Evolutionary conservation across 1,140 invertebrate genomes (phyloP).

Genomic region (Habropoda laboriosa): DNA sequence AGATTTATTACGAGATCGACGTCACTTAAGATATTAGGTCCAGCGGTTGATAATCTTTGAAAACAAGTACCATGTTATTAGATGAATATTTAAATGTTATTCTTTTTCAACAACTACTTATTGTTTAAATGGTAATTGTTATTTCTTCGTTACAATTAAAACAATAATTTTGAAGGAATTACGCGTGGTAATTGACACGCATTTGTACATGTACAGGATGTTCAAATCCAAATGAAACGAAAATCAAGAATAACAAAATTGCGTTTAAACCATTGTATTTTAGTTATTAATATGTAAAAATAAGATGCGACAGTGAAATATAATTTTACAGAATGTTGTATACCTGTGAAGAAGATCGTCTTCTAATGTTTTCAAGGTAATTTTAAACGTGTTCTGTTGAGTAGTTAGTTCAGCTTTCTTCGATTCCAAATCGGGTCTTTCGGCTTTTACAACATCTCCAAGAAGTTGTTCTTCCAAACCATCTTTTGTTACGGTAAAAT

Average conservation of each 20-base stretch:
- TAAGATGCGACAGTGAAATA: neutral
- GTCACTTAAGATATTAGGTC: conserved; percentile 95
- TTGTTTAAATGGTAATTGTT: too few relatives aligned
- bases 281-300: neutral
- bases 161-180: too few relatives aligned
- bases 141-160: too few relatives aligned
- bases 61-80: neutral
- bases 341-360: conserved; percentile 90
- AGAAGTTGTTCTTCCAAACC: conserved; percentile 96
- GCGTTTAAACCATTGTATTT: neutral
- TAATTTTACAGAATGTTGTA: too few relatives aligned
- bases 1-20: conserved; percentile 95
- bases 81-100: too few relatives aligned
- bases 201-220: too few relatives aligned
- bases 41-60: conserved; percentile 90
- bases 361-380: conserved; percentile 94
- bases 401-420: conserved; percentile 90
- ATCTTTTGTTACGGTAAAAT: conserved; percentile 96
- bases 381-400: conserved; percentile 97
- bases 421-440: conserved; percentile 94
- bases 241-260: neutral
- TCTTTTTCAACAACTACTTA: too few relatives aligned
- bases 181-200: too few relatives aligned
- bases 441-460: conserved; percentile 96
- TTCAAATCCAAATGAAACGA: too few relatives aligned